A percentile compares a stretch with the other conserved stretches of the same genome.
Conservation (phyloP, 1,140 invertebrate genomes). For the Drosophila kikkawai region DNA sequence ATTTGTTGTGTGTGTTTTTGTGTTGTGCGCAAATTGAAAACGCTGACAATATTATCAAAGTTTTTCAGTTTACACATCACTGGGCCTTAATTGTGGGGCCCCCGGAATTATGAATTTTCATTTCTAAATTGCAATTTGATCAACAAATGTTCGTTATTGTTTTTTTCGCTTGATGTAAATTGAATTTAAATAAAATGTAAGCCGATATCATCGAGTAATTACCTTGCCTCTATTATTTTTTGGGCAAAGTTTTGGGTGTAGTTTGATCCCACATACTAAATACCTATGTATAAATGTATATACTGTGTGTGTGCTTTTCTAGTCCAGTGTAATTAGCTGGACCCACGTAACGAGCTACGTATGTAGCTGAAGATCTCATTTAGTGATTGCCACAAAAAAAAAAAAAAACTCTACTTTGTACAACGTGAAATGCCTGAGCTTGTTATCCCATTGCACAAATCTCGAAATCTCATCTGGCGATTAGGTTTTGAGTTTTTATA, state of each 20-base stretch:
- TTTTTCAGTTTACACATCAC: slow-evolving; percentile 84
- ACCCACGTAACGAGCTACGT: slow-evolving; percentile 51
- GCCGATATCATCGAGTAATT: slow-evolving; percentile 77
- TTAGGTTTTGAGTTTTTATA: slow-evolving; percentile 40
- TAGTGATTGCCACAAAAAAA: slow-evolving; percentile 21
- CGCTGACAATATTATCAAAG: slow-evolving; percentile 80
- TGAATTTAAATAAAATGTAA: slow-evolving; percentile 80
- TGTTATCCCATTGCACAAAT: slow-evolving; percentile 31
- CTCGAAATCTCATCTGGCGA: slow-evolving; percentile 44
- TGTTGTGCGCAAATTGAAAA: slow-evolving; percentile 79
- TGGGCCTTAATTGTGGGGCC: slow-evolving; percentile 71
- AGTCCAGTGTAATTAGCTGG: slow-evolving; percentile 39
- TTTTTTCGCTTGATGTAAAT: slow-evolving; percentile 71
- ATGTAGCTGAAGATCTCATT: slow-evolving; percentile 49
- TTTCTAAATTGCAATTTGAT: slow-evolving; percentile 82
- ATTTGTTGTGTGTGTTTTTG: slow-evolving; percentile 33
- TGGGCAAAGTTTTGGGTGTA: background rate
- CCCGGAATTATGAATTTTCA: slow-evolving; percentile 51
- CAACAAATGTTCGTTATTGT: slow-evolving; percentile 76
- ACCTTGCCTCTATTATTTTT: slow-evolving; percentile 21
- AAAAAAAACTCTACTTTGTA: slow-evolving; percentile 32
- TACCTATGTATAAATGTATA: background rate
- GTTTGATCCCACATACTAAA: background rate
- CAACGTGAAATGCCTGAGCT: slow-evolving; percentile 34
- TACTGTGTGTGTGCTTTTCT: slow-evolving; percentile 16